Evolutionary conservation across 2,797 vertebrate species (phyloP), one percentile per base, ranked within the genome.

Genomic region (Periparus ater): DNA sequence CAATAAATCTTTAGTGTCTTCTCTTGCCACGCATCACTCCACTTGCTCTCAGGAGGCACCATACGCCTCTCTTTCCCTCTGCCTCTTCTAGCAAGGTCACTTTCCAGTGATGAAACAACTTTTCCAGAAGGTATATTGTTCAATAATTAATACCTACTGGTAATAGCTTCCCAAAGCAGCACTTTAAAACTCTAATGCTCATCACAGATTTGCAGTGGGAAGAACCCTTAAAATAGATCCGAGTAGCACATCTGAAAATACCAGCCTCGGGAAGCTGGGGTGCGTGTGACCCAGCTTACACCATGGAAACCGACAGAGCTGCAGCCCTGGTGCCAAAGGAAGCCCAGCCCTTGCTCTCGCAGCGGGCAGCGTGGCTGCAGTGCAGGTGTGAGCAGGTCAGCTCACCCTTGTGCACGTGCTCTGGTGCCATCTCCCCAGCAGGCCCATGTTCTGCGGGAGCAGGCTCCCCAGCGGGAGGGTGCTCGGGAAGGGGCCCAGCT

Each of bases 1-100:
- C 97, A 98, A 98, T 98, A 98, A 98, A 98, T 98, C 98, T 98
- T 98, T 96, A 98, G 97, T 98, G 97, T 97, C 97, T 97, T 93
- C 95, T 97, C 97, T 88, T 95, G 98, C 97, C 96, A 98, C 47
- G 97, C 98, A 97, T 98, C 97, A 96, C 93, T 98, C 97, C 97
- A 96, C 95, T 89, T 97, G 97, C 92, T 98, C 97, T 98, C 97
- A 95, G 85, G 97, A 98, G 97, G 94, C 95, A 92, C 47, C 53
- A 22, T 80, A 81, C 34, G 22, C 96, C 95, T 98, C 95, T 97
- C 96, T 91, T 93, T 96, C 85, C 62, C 84, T 96, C 86, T 89
- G 86, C 86, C 90, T 97, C 88, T 92, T 95, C 93, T 94, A 97
- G 93, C 98, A 98, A 98, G 98, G 98, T 98, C 98, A 98, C 95